phyloP scores from a whole-genome alignment of 2,888 invertebrate genomes.

The Dryococelus australis region DNA sequence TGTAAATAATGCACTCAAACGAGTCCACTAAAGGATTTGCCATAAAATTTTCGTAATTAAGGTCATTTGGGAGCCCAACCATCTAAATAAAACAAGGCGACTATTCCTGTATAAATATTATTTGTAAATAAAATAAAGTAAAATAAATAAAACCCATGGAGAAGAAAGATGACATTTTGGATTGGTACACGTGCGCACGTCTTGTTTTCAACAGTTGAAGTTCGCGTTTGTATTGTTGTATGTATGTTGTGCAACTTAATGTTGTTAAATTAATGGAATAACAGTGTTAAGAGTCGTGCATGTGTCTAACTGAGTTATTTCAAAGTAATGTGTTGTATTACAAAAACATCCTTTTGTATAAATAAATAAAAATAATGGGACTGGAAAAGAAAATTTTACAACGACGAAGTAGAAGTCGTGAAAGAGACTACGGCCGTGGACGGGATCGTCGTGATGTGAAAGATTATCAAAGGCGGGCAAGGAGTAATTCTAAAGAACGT shows the following conservation, averaged over 20 bases:
- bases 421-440: slow-evolving; percentile 36
- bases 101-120: too few species aligned
- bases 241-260: not conserved
- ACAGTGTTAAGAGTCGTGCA: not conserved
- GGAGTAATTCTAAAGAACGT: slow-evolving; percentile 55
- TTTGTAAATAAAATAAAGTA: too few species aligned
- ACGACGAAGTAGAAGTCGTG: not conserved
- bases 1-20: too few species aligned
- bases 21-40: too few species aligned
- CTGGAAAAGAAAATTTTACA: not conserved
- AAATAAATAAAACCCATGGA: too few species aligned
- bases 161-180: too few species aligned
- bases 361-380: not conserved
- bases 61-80: too few species aligned
- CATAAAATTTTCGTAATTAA: too few species aligned
- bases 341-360: not conserved
- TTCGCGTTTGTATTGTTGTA: not conserved
- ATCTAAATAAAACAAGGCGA: too few species aligned
- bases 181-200: too few species aligned
- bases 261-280: not conserved
- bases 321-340: not conserved
- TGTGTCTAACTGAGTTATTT: not conserved
- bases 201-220: not conserved
- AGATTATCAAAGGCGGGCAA: slow-evolving; percentile 50
- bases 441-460: slow-evolving; percentile 44